These are phyloP conservation scores for Perca schrenkii DNA, from an alignment of 2,113 vertebrate genomes.

Conservation along the genomic window DNA sequence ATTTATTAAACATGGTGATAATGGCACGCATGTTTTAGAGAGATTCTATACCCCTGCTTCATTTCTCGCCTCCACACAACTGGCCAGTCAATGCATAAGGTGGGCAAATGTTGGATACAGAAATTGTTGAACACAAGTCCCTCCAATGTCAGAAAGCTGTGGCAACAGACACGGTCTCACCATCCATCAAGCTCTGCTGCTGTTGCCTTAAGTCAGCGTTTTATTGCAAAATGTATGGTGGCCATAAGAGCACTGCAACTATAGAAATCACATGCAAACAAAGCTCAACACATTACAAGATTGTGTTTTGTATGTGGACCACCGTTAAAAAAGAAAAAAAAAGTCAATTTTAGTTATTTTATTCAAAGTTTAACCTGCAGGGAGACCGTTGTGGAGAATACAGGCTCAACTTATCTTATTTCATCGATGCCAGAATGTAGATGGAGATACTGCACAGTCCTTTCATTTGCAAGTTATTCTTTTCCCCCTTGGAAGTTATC, in stretches of 20 bases:
- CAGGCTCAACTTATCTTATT: neutral
- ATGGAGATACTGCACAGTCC: neutral
- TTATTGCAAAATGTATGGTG: neutral
- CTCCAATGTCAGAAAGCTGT: neutral
- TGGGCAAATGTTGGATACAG: neutral
- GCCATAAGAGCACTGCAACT: too few relatives aligned
- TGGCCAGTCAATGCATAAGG: neutral
- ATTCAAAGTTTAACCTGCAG: neutral
- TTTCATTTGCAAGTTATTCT: neutral
- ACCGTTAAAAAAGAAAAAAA: too few relatives aligned
- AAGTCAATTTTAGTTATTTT: neutral
- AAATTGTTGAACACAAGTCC: neutral
- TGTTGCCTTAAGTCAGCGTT: neutral
- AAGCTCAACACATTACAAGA: too few relatives aligned
- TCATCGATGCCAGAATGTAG: neutral
- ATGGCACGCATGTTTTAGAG: too few relatives aligned
- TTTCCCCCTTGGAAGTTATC: conserved; percentile 27
- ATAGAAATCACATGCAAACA: neutral
- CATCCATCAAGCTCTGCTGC: neutral
- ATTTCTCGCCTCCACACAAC: neutral
- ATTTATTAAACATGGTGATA: too few relatives aligned
- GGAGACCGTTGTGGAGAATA: neutral
- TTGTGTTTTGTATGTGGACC: too few relatives aligned
- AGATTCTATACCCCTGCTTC: neutral
- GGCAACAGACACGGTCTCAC: neutral